Percentiles rank a stretch among this genome's conserved stretches.
Evolutionary conservation across 2,797 vertebrate genomes (phyloP).

Genomic region (Diceros bicornis): DNA sequence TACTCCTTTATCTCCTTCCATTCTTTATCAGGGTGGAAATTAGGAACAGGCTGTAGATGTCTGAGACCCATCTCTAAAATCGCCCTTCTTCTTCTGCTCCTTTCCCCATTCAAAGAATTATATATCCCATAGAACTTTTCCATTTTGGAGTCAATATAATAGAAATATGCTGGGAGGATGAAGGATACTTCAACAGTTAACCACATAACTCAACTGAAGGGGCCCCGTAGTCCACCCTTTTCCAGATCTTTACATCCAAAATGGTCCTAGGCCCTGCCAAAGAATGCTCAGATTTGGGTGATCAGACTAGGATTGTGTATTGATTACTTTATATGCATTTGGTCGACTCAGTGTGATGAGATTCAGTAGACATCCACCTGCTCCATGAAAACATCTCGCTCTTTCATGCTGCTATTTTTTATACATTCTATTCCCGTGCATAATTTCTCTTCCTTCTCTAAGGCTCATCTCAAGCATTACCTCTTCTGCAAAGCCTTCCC

Average conservation of each 20-base stretch:
- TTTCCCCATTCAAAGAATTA: neutral
- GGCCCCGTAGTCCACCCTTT: neutral
- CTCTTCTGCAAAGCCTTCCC: neutral
- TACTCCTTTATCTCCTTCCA: neutral
- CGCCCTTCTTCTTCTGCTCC: neutral
- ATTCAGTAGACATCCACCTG: neutral
- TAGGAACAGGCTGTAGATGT: neutral
- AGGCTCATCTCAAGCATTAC: neutral
- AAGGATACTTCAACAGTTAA: neutral
- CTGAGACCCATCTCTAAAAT: neutral
- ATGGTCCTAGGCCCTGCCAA: neutral
- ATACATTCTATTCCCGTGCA: neutral
- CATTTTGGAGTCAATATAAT: neutral
- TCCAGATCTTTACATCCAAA: neutral
- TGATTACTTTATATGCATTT: neutral
- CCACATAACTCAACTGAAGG: neutral
- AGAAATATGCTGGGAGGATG: neutral
- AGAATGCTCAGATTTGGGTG: neutral
- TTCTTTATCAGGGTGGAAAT: neutral
- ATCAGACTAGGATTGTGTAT: neutral
- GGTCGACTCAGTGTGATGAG: neutral
- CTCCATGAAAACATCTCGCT: neutral
- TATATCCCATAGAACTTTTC: neutral
- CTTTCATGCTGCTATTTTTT: neutral
- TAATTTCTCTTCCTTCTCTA: slow-evolving; percentile 20